phyloP scores from a whole-genome alignment of 2,888 invertebrate genomes.

The Xestia sexstrigata region DNA sequence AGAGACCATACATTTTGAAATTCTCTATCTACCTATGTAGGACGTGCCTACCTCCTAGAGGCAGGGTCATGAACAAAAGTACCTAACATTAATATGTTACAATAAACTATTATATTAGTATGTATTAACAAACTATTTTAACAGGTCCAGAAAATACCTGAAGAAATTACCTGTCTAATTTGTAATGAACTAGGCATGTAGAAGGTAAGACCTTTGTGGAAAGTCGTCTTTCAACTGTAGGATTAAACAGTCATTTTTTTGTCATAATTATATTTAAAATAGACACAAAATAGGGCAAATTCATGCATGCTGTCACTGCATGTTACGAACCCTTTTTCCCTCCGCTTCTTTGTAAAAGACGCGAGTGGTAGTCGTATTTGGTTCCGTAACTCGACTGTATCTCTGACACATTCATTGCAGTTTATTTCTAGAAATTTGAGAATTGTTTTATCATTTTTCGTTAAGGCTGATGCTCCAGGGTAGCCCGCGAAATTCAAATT shows the following conservation, averaged over 20 bases:
- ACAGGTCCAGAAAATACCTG: neutral
- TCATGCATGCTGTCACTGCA: constrained; percentile 3
- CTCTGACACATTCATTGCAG: too few species aligned
- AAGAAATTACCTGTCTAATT: neutral
- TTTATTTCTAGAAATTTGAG: neutral
- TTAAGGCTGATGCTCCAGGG: too few species aligned
- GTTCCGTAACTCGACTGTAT: neutral
- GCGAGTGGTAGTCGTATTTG: neutral
- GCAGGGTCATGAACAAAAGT: neutral
- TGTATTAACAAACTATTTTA: neutral
- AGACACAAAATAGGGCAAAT: neutral
- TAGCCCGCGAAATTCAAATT: too few species aligned
- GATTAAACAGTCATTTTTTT: neutral
- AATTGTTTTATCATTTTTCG: neutral
- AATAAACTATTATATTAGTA: too few species aligned
- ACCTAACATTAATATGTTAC: too few species aligned
- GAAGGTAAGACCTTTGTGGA: neutral
- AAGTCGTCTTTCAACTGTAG: neutral
- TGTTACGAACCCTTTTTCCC: neutral
- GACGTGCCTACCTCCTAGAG: neutral
- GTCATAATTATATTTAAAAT: neutral
- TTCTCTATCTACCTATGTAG: neutral
- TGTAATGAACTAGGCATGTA: neutral
- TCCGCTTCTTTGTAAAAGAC: neutral
- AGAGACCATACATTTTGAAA: neutral